phyloP scores from a whole-genome alignment of 2,113 vertebrate species.

The Oryzias celebensis region DNA sequence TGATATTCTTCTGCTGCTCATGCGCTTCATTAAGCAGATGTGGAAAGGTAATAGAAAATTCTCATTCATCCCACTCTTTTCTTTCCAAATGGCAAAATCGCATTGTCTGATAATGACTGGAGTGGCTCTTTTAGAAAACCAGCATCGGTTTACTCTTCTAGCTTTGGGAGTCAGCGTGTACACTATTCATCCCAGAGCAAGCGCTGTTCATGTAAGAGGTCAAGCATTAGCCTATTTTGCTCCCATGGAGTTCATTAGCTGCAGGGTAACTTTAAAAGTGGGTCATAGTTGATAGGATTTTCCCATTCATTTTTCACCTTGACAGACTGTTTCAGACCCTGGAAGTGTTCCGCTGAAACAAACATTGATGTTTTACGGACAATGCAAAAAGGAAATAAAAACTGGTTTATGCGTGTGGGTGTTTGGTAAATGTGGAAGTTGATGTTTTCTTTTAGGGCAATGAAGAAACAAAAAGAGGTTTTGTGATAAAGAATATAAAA shows the following conservation, averaged over 20 bases:
- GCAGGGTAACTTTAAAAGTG: conserved; percentile 59
- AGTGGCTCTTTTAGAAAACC: conserved; percentile 17
- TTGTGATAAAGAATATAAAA: neutral
- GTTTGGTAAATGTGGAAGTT: conserved; percentile 25
- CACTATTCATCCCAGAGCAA: conserved; percentile 27
- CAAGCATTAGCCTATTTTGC: conserved; percentile 73
- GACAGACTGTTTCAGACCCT: conserved; percentile 16
- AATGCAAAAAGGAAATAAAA: neutral
- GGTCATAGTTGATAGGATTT: conserved; percentile 66
- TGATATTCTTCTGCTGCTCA: neutral
- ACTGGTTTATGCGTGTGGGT: conserved; percentile 15
- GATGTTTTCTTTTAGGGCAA: conserved; percentile 16
- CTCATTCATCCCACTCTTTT: neutral
- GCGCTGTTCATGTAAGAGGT: conserved; percentile 39
- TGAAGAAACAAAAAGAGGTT: conserved; percentile 10
- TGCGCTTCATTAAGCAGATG: neutral
- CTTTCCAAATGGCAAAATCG: conserved; percentile 18
- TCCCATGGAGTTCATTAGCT: conserved; percentile 47
- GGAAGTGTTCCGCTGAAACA: conserved; percentile 21
- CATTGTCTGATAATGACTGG: conserved; percentile 25
- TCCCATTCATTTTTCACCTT: conserved; percentile 24
- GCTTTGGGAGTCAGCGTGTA: conserved; percentile 9
- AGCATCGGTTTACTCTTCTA: conserved; percentile 18
- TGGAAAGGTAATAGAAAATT: neutral
- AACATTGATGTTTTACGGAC: conserved; percentile 4